Evolutionary conservation across 2,888 invertebrate species (phyloP), one percentile per base, ranked within the genome.

Genomic region (Plagodis dolabraria): DNA sequence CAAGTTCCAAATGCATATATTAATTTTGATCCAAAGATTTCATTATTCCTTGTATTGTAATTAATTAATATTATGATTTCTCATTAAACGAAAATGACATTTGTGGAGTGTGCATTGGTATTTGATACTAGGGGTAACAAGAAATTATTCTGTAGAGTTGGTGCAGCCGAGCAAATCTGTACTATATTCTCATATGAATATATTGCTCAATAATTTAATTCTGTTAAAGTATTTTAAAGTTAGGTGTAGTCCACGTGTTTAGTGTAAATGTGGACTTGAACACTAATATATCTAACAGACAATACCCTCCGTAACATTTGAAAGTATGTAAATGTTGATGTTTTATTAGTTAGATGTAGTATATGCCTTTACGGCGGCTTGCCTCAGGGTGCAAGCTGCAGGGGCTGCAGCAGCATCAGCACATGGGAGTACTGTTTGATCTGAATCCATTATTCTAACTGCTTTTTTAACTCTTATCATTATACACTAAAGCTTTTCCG

Each of bases 121-220:
- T 85, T 87, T 85, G 85, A 89, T 87, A 85, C 80, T 89, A 87
- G 87, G 77, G 77, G 82, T 86, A 86, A 84, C 83, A 83, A 81
- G 78, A 83, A 22, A 82, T 83, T 85, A 85, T 87, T 89, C 86
- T 73, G 87, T 91, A 89, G 88, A 88, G 86, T 89, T 90, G 89
- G 91, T 89, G 91, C 92, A 92, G 89, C 90, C 86, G 91, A 89
- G 92, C 89, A 91, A 90, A 88, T 88, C 89, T 92, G 89, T 91
- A 90, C 86, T 87, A 87, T 89, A 89, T 92, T 91, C 91, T 88
- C 83, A 82, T 88, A 87, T 72, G 89, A 86, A 89, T 91, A 87
- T 90, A 89, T 92, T 92, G 92, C 92, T 92, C 92, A 92, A 92
- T 91, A 85, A 87, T 89, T 90, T 91, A 86, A 86, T 89, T 91